Evolutionary conservation across 2,888 invertebrate genomes (phyloP), one percentile per base, ranked within the genome.

Genomic region (Seira sanloemensis): DNA sequence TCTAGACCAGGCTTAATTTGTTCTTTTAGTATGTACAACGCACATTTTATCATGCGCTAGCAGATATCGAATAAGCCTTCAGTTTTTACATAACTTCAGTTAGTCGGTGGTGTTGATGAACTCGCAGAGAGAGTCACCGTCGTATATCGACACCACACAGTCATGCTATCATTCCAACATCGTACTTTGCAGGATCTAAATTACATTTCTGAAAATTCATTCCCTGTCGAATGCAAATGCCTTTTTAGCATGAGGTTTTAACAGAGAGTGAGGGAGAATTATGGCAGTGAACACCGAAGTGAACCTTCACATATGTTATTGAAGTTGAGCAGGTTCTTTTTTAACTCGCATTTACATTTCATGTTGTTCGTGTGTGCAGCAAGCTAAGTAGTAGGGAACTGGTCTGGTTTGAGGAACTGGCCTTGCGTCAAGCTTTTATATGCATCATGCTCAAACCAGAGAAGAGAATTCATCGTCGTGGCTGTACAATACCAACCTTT

Each of bases 301-400:
- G 67, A 67, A 67, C 67, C 67, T 67, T 67, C 67, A 24, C 67
- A 67, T 67, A 67, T 67, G 67, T 67, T 1, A 23, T 5, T 46
- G 65, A 23, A 24, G 26, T 67, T 67, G 67, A 12, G 67, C 67
- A 67, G 67, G 67, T 67, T 67, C 24, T 67, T 67, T 67, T 65
- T 67, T 67, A 9, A 50, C 4, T n/a, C 25, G 19, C n/a, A 19
- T 67, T 67, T 67, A 67, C 50, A 50, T 37, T 37, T 37, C 12
- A 37, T 37, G 4, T 12, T 2, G 50, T 37, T 37, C 12, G 4
- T 12, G 37, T 37, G 5, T 37, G 16, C 2, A 50, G 16, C 2
- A 2, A 16, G 50, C 50, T 1, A 16, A 12, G 5, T 12, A 16
- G 2, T 50, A 12, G 5, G 5, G 12, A 50, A 7, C 5, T 7